A percentile compares a stretch with the other conserved stretches of the same genome.
Conservation (phyloP, 2,113 vertebrate species). For the Anser brachyrhynchus region DNA sequence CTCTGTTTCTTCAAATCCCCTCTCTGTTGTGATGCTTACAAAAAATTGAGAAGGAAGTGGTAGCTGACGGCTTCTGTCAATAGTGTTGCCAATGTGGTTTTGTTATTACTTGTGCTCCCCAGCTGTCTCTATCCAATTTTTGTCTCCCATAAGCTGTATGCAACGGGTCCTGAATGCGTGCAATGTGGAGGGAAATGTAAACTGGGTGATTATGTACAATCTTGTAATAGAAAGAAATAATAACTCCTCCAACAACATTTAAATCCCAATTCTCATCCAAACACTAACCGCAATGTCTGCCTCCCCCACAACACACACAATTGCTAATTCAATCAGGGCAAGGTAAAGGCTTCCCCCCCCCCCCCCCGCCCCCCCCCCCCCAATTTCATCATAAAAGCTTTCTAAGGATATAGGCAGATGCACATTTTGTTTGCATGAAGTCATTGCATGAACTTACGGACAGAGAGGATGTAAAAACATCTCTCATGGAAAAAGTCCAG, state of each 20-base stretch:
- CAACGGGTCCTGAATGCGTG: not conserved
- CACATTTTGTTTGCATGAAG: not conserved
- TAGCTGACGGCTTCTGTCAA: not conserved
- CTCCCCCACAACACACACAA: not conserved
- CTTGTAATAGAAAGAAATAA: not conserved
- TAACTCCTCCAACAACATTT: not conserved
- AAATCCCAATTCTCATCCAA: not conserved
- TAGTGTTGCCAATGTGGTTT: not conserved
- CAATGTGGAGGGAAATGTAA: not conserved
- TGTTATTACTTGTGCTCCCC: not conserved
- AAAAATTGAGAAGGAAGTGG: not conserved
- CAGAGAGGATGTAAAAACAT: not conserved
- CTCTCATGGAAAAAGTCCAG: not conserved
- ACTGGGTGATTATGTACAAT: not conserved
- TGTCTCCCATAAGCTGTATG: not conserved
- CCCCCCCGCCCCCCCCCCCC: no score
- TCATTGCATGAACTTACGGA: not conserved
- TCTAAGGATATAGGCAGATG: not conserved
- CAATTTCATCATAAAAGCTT: not conserved
- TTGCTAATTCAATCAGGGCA: not conserved
- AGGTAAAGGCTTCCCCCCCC: not conserved
- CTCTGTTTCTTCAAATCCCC: slow-evolving; percentile 17
- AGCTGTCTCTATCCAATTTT: not conserved
- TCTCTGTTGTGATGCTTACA: not conserved
- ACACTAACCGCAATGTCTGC: not conserved